Evolutionary conservation across 2,113 vertebrate species (phyloP), one percentile per base, ranked within the genome.

Genomic region (Alaudala cheleensis): DNA sequence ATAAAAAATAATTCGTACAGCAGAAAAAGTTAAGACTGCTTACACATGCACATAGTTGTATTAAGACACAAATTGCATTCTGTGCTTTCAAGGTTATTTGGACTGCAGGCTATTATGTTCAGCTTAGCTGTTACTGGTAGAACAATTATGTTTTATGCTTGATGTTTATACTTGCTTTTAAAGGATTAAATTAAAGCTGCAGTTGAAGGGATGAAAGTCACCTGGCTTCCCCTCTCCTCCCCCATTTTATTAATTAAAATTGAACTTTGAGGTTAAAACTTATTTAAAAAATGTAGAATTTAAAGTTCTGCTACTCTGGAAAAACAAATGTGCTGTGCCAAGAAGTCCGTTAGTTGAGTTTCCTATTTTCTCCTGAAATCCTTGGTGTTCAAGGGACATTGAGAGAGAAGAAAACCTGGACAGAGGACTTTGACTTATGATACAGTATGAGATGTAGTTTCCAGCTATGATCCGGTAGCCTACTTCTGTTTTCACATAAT

Each of bases 201-300:
- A 74, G 5, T 62, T 93, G 82, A 88, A 70, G 34, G 42, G 29
- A 24, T 90, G 42, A 95, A 94, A 93, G 65, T 64, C 82, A 85
- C 67, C 69, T 70, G 73, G 28, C 34, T 72, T 88, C 3, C 5
- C 26, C 3, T 37, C 10, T 11, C 4, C 1, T 12, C 1, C 25
- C 39, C 15, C 81, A 76, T 95, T 95, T 87, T 95, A 94, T 93
- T 97, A 91, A 95, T 93, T 71, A 39, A 62, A 65, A 62, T 82
- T 89, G 66, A 96, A 87, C n/a, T 76, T 42, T 67, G 90, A 85
- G 76, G 65, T 51, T 93, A 93, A 88, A 92, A 40, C 10, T 90
- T 64, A 29, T 54, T 94, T 93, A 28, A 53, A 79, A 85, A 82
- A 67, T 80, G 47, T 90, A 91, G 92, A 96, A 93, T 61, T 25